Evolutionary conservation across 2,888 invertebrate genomes (phyloP).

Genomic region (Oligia strigilis): DNA sequence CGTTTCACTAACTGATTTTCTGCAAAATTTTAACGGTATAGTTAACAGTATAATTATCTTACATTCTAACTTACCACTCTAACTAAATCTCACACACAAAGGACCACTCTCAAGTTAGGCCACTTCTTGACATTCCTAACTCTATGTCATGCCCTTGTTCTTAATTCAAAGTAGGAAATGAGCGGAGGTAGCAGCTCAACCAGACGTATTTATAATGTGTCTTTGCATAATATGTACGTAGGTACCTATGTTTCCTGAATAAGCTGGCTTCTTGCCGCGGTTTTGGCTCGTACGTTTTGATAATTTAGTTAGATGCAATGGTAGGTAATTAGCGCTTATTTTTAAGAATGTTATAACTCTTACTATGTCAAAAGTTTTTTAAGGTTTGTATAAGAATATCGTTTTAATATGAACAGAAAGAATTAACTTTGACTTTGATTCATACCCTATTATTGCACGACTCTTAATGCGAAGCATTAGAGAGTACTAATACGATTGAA

Average conservation of each 20-base stretch:
- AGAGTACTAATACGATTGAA: too few relatives aligned
- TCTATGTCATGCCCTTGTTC: conserved; percentile 64
- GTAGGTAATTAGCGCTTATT: not conserved
- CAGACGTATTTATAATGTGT: conserved; percentile 55
- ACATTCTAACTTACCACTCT: not conserved
- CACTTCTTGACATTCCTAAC: conserved; percentile 29
- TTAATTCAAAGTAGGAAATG: conserved; percentile 70
- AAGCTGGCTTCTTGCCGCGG: conserved; percentile 25
- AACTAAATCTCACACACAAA: conserved; percentile 13
- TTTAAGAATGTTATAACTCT: not conserved
- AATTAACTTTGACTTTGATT: not conserved
- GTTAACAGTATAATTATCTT: not conserved
- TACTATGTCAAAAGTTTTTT: too few relatives aligned
- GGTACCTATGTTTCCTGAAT: conserved; percentile 30
- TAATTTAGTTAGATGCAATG: conserved; percentile 5
- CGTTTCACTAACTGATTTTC: not conserved
- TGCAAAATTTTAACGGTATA: not conserved
- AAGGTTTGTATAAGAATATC: too few relatives aligned
- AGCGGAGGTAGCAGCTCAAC: conserved; percentile 62
- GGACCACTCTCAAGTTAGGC: not conserved
- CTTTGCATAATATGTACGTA: conserved; percentile 23
- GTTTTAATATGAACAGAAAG: not conserved
- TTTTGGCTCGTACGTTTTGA: conserved; percentile 31
- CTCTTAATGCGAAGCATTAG: too few relatives aligned
- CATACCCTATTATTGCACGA: too few relatives aligned